These are phyloP conservation scores for Osmerus eperlanus DNA, from an alignment of 2,113 vertebrate genomes.

Conservation along the genomic window DNA sequence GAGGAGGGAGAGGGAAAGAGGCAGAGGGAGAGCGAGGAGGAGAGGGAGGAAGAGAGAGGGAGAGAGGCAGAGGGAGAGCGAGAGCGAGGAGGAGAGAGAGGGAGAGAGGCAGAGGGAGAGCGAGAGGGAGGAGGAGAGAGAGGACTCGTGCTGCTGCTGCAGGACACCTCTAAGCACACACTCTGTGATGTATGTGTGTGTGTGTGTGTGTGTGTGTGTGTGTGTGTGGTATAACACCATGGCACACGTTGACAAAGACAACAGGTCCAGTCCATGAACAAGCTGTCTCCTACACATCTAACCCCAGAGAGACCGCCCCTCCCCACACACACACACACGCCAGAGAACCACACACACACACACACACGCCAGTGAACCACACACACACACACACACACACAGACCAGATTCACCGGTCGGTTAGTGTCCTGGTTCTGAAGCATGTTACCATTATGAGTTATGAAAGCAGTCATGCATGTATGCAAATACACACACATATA, in stretches of 20 bases:
- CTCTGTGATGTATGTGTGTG: not conserved
- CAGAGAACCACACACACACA: too few relatives aligned
- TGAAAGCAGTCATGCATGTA: not conserved
- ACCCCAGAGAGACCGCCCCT: too few relatives aligned
- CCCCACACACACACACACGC: too few relatives aligned
- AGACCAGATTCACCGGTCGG: not conserved
- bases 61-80: too few relatives aligned
- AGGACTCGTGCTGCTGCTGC: slow-evolving; percentile 34
- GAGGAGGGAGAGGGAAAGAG: slow-evolving; percentile 1
- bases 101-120: slow-evolving; percentile 34
- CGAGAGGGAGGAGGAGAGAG: slow-evolving; percentile 15
- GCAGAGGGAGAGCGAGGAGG: slow-evolving; percentile 29
- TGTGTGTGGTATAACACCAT: too few relatives aligned
- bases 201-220: slow-evolving; percentile 16
- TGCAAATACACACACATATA: slow-evolving; percentile 9
- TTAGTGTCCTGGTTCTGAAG: not conserved
- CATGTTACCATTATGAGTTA: not conserved
- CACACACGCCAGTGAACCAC: too few relatives aligned
- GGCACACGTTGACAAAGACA: too few relatives aligned
- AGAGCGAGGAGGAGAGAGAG: too few relatives aligned
- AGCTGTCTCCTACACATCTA: too few relatives aligned
- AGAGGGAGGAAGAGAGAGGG: slow-evolving; percentile 20
- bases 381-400: too few relatives aligned
- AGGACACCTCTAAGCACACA: slow-evolving; percentile 35
- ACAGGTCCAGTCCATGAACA: too few relatives aligned